Base-by-base conservation (phyloP, 2,888 invertebrate genomes). In the Invenusta paracnida region DNA sequence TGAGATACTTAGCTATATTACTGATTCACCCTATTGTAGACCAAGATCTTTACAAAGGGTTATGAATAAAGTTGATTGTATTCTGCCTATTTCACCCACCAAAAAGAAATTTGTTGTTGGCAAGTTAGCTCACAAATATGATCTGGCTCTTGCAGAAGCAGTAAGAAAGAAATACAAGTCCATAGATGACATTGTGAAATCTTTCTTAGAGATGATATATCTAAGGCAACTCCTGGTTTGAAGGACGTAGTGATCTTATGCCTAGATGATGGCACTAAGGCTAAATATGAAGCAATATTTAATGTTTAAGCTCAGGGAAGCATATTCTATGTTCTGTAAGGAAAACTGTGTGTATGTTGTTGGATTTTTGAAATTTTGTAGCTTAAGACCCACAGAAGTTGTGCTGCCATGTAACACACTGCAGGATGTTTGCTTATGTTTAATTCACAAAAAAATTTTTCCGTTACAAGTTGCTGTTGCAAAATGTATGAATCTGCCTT, bases 151-250 rank as follows among this genome's bases (percentile, higher is more conserved):
- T 48, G 48, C 17, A 73, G 27, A 23, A 73, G 73, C 17, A 73
- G 73, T 73, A 73, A 73, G 27, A 73, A 73, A 73, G 2, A 73
- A 73, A 73, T 73, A 73, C 73, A 73, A 73, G 73, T 23, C 73
- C 2, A 25, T 25, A 73, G 73, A 73, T 73, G 23, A 73, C 2
- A 23, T 73, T 73, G 73, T 23, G 23, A 73, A 73, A 73, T 73
- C 73, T 73, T 73, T 73, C 73, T 73, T 73, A 5, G 25, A 73
- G 73, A 73, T 73, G 73, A 73, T 73, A n/a, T 73, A 73, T 73
- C 27, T 23, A 73, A 73, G 73, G 73, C 73, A 23, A 73, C 48
- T 73, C 73, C 73, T 73, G 73, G 73, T 73, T 73, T 73, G 73
- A 73, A 73, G 27, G 73, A 73, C 2, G 17, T 73, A 23, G 73